These are phyloP conservation scores for Hiodon alosoides DNA, from an alignment of 2,113 vertebrate genomes.

Conservation along the genomic window DNA sequence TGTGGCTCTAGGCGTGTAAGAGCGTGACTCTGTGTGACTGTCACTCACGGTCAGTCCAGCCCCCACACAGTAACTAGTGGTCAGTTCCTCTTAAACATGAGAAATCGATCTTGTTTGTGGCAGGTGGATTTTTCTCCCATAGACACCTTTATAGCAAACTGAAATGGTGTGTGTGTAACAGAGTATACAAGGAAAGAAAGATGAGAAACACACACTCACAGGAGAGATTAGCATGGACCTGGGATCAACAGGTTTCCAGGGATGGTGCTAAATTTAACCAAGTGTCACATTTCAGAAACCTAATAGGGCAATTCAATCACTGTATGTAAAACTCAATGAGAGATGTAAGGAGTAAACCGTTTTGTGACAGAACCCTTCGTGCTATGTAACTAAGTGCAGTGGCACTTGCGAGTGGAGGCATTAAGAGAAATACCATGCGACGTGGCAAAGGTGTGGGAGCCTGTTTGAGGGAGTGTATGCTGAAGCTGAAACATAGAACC, in stretches of 20 bases:
- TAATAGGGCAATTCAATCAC: slow-evolving; percentile 3
- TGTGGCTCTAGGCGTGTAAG: too few relatives aligned
- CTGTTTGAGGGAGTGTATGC: too few relatives aligned
- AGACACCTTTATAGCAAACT: too few relatives aligned
- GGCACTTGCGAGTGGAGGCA: not conserved
- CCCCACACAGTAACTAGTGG: too few relatives aligned
- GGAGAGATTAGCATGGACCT: not conserved
- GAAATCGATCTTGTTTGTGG: too few relatives aligned
- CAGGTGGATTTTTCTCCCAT: too few relatives aligned
- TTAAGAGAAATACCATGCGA: not conserved
- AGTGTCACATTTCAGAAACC: slow-evolving; percentile 13
- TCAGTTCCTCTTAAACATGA: too few relatives aligned
- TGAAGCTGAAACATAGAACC: not conserved
- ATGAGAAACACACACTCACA: slow-evolving; percentile 31
- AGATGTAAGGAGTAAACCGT: not conserved
- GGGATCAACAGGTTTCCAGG: not conserved
- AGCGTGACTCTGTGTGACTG: too few relatives aligned
- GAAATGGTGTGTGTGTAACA: too few relatives aligned
- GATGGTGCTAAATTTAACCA: slow-evolving; percentile 2
- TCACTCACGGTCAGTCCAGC: too few relatives aligned
- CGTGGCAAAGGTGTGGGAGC: not conserved
- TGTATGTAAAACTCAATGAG: slow-evolving; percentile 3
- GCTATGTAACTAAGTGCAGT: not conserved
- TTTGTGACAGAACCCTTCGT: not conserved
- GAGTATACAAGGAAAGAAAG: too few relatives aligned